Conservation (phyloP, 2,888 invertebrate species). For the Campoplex nolae region DNA sequence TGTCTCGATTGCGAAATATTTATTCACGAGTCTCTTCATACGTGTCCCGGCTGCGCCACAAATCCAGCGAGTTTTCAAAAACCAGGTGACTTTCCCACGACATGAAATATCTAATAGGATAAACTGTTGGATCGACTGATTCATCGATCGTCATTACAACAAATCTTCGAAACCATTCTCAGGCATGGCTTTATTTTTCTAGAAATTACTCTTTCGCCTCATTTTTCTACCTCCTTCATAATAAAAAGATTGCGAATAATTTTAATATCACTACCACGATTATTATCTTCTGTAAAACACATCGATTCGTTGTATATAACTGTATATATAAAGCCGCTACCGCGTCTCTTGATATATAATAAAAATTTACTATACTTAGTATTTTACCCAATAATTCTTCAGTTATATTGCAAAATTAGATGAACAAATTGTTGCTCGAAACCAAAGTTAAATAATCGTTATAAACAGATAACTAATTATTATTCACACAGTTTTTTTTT, state of each 20-base stretch:
- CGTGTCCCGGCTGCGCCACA: constrained; percentile 98
- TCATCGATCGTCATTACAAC: background rate
- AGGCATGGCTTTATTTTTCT: background rate
- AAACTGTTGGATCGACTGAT: background rate
- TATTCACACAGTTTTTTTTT: background rate
- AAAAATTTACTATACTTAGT: constrained; percentile 28
- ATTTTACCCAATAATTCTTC: background rate
- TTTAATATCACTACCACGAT: background rate
- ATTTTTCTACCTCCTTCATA: background rate
- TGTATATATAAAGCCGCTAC: too few relatives aligned
- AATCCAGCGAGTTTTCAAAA: constrained; percentile 85
- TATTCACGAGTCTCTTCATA: constrained; percentile 96
- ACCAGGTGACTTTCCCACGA: constrained; percentile 37
- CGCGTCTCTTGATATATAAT: too few relatives aligned
- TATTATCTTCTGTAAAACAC: background rate
- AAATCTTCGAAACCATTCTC: background rate
- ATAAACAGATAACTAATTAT: background rate
- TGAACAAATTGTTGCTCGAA: background rate
- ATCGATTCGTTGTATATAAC: constrained; percentile 11
- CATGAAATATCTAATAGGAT: constrained; percentile 15
- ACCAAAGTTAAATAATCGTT: background rate
- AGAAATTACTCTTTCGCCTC: background rate
- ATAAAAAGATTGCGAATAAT: background rate
- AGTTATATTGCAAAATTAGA: background rate
- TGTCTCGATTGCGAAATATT: constrained; percentile 98